Evolutionary conservation across 1,140 invertebrate genomes (phyloP), one percentile per base, ranked within the genome.

Genomic region (Drosophila kurseongensis): DNA sequence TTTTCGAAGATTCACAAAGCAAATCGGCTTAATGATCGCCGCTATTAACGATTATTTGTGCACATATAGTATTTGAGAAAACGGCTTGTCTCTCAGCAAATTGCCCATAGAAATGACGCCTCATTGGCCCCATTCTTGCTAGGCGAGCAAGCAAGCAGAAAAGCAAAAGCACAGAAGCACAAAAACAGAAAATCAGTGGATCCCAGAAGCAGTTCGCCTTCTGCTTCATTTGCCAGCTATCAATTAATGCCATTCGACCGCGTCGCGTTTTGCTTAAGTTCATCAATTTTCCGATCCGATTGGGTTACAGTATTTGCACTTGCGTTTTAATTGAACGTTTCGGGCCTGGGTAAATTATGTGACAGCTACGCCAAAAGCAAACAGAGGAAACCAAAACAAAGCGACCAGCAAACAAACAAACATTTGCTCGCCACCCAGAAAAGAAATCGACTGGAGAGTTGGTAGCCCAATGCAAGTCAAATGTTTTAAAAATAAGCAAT

Each of bases 331-430:
- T 81, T 81, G 79, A 80, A 73, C 58, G 41, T 47, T 63, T 54
- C 44, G 57, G 47, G 51, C 51, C 23, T 59, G 58, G 59, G 47
- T 65, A 75, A 86, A 61, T 88, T 76, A 83, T 86, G 83, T 73
- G 83, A 86, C 83, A 86, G 84, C 59, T 66, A 75, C 75, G 71
- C 59, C 75, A 78, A 86, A 66, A 55, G 57, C 72, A 86, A 86
- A 82, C 67, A 71, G 42, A 48, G 42, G 63, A 58, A 71, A 71
- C 51, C 42, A 68, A 71, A 71, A 69, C 51, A 71, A 45, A 67
- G 42, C 42, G 42, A 48, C 67, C 67, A 45, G 65, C 67, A 55
- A 71, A 71, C 67, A 62, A 62, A 55, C 72, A 86, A 86, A 82
- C 67, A 86, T 62, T 55, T 54, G 13, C 29, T 13, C 27, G 68